These are phyloP conservation scores for Pseudopleuronectes americanus DNA, from an alignment of 2,797 vertebrate species.

Conservation along the genomic window DNA sequence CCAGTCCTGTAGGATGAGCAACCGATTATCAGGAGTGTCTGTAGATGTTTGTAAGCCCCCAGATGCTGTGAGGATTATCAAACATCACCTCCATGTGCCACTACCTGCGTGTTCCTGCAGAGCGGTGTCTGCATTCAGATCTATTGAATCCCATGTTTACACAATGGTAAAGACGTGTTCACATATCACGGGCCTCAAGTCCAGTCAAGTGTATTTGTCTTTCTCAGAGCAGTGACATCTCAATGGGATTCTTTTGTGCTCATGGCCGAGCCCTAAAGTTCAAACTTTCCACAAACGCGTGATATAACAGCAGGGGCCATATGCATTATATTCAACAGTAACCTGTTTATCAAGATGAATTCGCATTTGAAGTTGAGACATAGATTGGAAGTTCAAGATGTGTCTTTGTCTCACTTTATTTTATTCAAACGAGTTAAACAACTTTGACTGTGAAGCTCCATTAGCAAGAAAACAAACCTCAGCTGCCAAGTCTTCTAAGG, in stretches of 20 bases:
- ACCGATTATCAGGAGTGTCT: not conserved
- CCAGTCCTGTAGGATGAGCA: not conserved
- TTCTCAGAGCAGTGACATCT: not conserved
- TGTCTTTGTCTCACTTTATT: too few relatives aligned
- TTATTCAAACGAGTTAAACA: too few relatives aligned
- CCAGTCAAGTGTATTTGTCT: conserved; percentile 15
- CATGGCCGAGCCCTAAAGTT: not conserved
- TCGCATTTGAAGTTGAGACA: not conserved
- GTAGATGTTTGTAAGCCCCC: not conserved
- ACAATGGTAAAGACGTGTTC: not conserved
- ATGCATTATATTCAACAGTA: not conserved
- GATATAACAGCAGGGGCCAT: not conserved
- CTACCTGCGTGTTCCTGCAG: conserved; percentile 35
- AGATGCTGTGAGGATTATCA: conserved; percentile 1
- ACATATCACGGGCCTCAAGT: not conserved
- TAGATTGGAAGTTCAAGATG: too few relatives aligned
- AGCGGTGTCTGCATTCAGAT: not conserved
- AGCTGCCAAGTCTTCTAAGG: conserved; percentile 31
- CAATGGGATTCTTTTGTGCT: not conserved
- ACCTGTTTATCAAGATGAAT: not conserved
- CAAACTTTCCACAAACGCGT: not conserved
- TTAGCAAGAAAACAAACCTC: not conserved
- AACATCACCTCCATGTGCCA: not conserved
- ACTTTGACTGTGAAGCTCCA: too few relatives aligned
- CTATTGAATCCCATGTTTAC: conserved; percentile 19